Evolutionary conservation across 2,113 vertebrate species (phyloP).

Genomic region (Anolis carolinensis): DNA sequence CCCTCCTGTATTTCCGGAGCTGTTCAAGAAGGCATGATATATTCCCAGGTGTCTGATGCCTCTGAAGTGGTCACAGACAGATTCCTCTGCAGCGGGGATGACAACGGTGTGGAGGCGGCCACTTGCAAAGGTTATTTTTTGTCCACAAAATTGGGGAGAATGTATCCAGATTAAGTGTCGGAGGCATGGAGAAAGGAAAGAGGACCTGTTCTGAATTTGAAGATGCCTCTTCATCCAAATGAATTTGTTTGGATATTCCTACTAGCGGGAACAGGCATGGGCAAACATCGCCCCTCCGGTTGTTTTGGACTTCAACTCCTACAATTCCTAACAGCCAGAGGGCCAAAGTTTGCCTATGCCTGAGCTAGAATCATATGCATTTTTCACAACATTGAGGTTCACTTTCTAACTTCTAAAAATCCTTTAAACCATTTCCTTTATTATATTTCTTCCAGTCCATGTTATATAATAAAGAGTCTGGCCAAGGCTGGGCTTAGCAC

Average conservation of each 20-base stretch:
- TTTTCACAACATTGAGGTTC: too few relatives aligned
- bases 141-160: too few relatives aligned
- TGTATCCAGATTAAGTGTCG: neutral
- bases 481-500: too few relatives aligned
- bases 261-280: too few relatives aligned
- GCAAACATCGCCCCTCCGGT: too few relatives aligned
- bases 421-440: too few relatives aligned
- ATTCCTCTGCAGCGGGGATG: slow-evolving; percentile 80
- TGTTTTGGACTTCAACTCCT: too few relatives aligned
- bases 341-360: too few relatives aligned
- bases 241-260: neutral
- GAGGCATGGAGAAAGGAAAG: neutral
- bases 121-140: slow-evolving; percentile 77
- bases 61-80: slow-evolving; percentile 78
- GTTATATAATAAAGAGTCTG: neutral
- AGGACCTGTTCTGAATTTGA: neutral
- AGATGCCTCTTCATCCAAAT: neutral
- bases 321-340: too few relatives aligned
- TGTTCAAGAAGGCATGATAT: slow-evolving; percentile 35
- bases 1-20: slow-evolving; percentile 24
- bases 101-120: slow-evolving; percentile 36
- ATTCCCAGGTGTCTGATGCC: slow-evolving; percentile 59
- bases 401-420: too few relatives aligned
- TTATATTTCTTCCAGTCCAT: too few relatives aligned
- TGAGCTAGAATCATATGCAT: too few relatives aligned